These are phyloP conservation scores for Molossus molossus DNA, from an alignment of 2,797 vertebrate genomes.

Conservation along the genomic window DNA sequence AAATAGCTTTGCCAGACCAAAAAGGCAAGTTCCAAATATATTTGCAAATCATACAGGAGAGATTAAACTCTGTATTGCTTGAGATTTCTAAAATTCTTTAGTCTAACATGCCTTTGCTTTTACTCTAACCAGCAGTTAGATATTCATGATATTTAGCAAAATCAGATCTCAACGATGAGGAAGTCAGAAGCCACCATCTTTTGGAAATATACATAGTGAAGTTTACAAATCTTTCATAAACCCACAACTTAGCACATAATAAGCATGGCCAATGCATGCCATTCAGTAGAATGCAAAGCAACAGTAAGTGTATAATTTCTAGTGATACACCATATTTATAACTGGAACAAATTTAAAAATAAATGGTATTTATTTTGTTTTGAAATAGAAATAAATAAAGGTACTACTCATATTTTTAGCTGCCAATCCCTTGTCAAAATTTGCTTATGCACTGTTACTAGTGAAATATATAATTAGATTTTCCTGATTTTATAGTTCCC, in stretches of 20 bases:
- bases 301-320: not conserved
- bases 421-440: not conserved
- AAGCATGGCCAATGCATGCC: not conserved
- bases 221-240: not conserved
- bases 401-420: not conserved
- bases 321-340: not conserved
- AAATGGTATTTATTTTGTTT: not conserved
- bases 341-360: not conserved
- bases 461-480: slow-evolving; percentile 26
- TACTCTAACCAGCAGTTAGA: not conserved
- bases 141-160: not conserved
- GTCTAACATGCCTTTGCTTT: not conserved
- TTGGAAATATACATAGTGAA: not conserved
- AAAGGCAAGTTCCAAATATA: not conserved
- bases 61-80: not conserved
- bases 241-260: not conserved
- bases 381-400: slow-evolving; percentile 23
- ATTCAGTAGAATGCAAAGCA: not conserved
- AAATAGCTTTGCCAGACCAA: slow-evolving; percentile 3
- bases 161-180: not conserved
- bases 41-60: not conserved
- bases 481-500: slow-evolving; percentile 33
- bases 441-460: not conserved
- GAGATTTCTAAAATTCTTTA: slow-evolving; percentile 7
- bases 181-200: not conserved